Evolutionary conservation across 64 coral and sea anemone genomes (phyloP).

Genomic region (Montipora efflorescens): DNA sequence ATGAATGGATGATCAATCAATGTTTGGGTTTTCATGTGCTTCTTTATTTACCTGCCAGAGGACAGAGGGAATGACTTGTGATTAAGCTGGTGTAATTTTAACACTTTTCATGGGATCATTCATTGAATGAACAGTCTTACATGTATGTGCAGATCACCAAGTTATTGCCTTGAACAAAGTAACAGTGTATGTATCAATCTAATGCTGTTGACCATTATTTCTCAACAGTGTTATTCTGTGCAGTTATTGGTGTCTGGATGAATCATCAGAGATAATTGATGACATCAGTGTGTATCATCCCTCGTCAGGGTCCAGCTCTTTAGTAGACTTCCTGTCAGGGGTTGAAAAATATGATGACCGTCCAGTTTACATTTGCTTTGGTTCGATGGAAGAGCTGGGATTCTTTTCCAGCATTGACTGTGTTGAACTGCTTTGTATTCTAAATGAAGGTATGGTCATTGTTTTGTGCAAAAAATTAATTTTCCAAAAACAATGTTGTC

Average conservation of each 20-base stretch:
- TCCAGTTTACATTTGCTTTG: conserved; percentile 91
- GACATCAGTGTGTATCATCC: conserved; percentile 77
- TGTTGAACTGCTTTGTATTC: conserved; percentile 78
- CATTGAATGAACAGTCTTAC: no score
- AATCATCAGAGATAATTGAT: conserved; percentile 59
- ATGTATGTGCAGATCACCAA: no score
- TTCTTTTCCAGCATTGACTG: conserved; percentile 89
- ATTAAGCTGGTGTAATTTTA: no score
- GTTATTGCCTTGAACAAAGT: no score
- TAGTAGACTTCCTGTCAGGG: conserved; percentile 65
- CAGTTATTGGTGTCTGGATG: conserved; percentile 83
- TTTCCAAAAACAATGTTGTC: neutral
- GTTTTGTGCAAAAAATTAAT: neutral
- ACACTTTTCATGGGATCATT: no score
- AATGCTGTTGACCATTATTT: neutral
- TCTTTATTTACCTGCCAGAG: no score
- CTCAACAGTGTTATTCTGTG: conserved; percentile 67
- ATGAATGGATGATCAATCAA: no score
- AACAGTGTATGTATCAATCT: neutral
- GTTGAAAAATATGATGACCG: conserved; percentile 48
- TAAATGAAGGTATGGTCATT: conserved; percentile 77
- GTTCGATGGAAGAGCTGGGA: conserved; percentile 93
- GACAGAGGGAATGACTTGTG: no score
- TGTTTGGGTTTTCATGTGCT: no score
- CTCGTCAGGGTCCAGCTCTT: conserved; percentile 31